Conservation (phyloP, 2,888 invertebrate species). For the Melanchra persicariae region DNA sequence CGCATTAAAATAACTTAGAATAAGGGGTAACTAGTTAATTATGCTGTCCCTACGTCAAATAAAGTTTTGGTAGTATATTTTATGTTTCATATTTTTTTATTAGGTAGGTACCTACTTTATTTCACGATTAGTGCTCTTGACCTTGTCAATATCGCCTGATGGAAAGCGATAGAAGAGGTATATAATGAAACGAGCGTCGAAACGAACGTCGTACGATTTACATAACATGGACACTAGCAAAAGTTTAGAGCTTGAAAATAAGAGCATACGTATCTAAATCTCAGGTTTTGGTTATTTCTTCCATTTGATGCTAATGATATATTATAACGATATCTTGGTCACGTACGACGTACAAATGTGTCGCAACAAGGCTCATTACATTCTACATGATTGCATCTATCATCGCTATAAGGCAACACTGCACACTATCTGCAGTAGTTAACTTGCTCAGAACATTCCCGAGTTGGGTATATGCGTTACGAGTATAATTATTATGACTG, state of each 20-base stretch:
- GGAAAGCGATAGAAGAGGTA: background rate
- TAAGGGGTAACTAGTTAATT: no score
- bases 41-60: no score
- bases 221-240: background rate
- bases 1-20: no score
- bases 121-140: background rate
- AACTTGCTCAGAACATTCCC: background rate
- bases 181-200: background rate
- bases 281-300: background rate
- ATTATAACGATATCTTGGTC: slow-evolving; percentile 23
- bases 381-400: slow-evolving; percentile 29
- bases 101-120: background rate
- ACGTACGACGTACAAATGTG: slow-evolving; percentile 23
- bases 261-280: background rate
- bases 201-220: no score
- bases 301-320: background rate
- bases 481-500: slow-evolving; percentile 4
- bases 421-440: slow-evolving; percentile 7
- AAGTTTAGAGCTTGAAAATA: background rate
- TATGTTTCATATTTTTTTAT: background rate
- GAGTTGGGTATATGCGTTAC: slow-evolving; percentile 4
- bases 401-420: slow-evolving; percentile 16
- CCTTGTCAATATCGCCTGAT: no score
- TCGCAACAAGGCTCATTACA: slow-evolving; percentile 35
- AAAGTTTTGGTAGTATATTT: background rate